Percentiles rank a stretch among this genome's conserved stretches.
Conservation (phyloP, 2,888 invertebrate species). For the Napeogenes inachia region DNA sequence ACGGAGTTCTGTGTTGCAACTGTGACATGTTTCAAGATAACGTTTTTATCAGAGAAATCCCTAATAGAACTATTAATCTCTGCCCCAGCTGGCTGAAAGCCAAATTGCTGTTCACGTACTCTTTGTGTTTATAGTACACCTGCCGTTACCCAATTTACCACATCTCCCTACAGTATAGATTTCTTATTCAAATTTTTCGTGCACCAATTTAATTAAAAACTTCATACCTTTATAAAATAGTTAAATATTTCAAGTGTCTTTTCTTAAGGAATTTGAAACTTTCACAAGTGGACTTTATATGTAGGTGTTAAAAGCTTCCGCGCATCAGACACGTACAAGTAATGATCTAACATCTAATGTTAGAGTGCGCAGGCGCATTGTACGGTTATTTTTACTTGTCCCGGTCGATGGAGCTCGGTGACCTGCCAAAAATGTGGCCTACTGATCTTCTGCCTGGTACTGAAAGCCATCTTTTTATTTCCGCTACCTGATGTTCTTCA, state of each 20-base stretch:
- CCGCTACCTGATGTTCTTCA: slow-evolving; percentile 17
- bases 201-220: no score
- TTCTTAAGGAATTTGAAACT: no score
- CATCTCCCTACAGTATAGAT: slow-evolving; percentile 5
- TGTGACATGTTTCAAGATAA: background rate
- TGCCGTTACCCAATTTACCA: slow-evolving; percentile 15
- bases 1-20: no score
- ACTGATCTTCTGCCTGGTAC: slow-evolving; percentile 55
- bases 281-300: background rate
- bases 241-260: no score
- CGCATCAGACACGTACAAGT: background rate
- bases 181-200: background rate
- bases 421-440: slow-evolving; percentile 70
- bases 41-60: slow-evolving; percentile 7
- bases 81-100: slow-evolving; percentile 24
- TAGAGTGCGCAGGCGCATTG: slow-evolving; percentile 24
- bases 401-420: slow-evolving; percentile 41
- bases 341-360: slow-evolving; percentile 25
- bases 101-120: slow-evolving; percentile 16
- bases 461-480: slow-evolving; percentile 26
- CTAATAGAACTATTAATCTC: slow-evolving; percentile 10
- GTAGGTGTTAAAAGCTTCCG: background rate
- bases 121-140: slow-evolving; percentile 22
- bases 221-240: no score
- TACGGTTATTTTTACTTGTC: slow-evolving; percentile 33